phyloP scores from a whole-genome alignment of 2,113 vertebrate species.

The Amblyornis subalaris region DNA sequence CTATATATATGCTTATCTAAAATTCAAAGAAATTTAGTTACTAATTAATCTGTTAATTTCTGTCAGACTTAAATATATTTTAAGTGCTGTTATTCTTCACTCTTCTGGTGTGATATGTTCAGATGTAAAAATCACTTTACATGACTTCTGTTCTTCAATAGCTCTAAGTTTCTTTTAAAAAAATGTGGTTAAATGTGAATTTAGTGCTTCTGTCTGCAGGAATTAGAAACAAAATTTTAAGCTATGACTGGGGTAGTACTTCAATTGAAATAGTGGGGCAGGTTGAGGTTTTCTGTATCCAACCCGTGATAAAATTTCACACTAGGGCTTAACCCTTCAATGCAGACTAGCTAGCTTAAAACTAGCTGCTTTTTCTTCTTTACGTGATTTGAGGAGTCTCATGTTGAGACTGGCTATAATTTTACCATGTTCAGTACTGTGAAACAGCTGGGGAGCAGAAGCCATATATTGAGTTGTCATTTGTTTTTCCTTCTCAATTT shows the following conservation, averaged over 20 bases:
- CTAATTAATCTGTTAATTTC: constrained; percentile 5
- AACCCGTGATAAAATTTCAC: neutral
- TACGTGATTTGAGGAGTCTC: neutral
- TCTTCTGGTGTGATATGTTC: constrained; percentile 40
- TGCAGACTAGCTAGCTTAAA: neutral
- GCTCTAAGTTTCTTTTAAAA: neutral
- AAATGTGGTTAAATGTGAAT: neutral
- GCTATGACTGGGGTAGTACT: accelerated
- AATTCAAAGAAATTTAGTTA: constrained; percentile 1
- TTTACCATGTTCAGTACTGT: neutral
- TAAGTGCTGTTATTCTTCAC: constrained; percentile 54
- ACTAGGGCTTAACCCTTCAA: neutral
- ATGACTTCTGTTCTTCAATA: constrained; percentile 48
- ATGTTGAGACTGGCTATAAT: neutral
- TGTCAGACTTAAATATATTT: constrained; percentile 3
- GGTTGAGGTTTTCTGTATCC: neutral
- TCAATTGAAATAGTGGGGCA: neutral
- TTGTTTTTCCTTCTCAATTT: constrained; percentile 16
- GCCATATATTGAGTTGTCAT: neutral
- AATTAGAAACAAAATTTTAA: neutral
- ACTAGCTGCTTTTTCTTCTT: neutral
- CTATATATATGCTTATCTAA: neutral
- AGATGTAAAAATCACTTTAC: constrained; percentile 34
- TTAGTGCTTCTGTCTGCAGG: neutral
- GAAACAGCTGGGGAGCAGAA: constrained; percentile 38